Conservation (phyloP, 2,797 vertebrate genomes). For the Peromyscus melanophrys region DNA sequence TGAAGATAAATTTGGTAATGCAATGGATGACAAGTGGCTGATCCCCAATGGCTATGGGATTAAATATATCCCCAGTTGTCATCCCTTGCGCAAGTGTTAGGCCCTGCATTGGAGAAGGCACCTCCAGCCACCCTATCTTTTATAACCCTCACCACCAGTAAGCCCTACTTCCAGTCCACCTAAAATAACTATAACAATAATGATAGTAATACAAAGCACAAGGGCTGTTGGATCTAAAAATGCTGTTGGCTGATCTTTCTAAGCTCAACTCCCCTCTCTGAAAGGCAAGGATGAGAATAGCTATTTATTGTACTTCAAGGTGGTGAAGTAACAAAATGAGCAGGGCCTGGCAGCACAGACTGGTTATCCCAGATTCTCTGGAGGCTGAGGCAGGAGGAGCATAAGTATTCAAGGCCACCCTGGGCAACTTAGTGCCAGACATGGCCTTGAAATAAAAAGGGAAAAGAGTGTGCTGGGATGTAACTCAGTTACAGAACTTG, state of each 20-base stretch:
- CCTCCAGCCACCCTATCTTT: neutral
- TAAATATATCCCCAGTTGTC: neutral
- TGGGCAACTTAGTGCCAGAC: neutral
- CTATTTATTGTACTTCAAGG: slow-evolving; percentile 8
- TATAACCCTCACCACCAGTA: neutral
- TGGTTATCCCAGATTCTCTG: no score
- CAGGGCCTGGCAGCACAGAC: neutral
- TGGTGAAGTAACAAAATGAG: neutral
- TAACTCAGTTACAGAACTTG: neutral
- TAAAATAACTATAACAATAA: neutral
- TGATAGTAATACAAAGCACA: neutral
- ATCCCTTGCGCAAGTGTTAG: no score
- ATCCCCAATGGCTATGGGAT: neutral
- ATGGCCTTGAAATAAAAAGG: neutral
- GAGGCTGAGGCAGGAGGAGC: neutral
- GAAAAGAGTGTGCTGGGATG: neutral
- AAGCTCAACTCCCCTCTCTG: neutral
- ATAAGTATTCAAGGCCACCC: neutral
- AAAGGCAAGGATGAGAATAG: neutral
- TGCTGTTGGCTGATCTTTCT: neutral
- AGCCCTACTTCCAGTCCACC: neutral
- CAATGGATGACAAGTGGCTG: neutral
- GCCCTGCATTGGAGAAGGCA: neutral
- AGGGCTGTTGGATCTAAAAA: neutral
- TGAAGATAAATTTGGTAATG: neutral